phyloP scores from a whole-genome alignment of 2,797 vertebrate genomes.

The Picus viridis region DNA sequence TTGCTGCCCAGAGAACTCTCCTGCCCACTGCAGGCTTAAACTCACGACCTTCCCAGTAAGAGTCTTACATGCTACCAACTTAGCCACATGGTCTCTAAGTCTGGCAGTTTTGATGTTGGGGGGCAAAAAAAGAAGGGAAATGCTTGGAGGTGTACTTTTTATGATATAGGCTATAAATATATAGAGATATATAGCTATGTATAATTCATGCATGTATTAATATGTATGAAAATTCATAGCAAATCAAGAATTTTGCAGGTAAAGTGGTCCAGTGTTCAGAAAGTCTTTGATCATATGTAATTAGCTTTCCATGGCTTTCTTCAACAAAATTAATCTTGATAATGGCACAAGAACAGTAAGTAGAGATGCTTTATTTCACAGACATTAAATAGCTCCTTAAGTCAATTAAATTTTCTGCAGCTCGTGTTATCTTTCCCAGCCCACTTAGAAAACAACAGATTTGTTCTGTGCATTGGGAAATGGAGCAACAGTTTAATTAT shows the following conservation, averaged over 20 bases:
- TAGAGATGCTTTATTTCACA: not conserved
- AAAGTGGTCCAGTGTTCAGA: not conserved
- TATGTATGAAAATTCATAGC: not conserved
- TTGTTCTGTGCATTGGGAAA: not conserved
- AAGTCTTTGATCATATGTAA: conserved; percentile 4
- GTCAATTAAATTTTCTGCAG: not conserved
- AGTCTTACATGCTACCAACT: too few species aligned
- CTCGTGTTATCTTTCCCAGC: not conserved
- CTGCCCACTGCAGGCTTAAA: too few species aligned
- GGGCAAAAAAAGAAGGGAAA: not conserved
- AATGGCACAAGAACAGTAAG: not conserved
- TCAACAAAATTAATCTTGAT: not conserved
- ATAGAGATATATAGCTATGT: not conserved
- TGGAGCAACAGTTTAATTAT: not conserved
- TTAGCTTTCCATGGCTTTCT: not conserved
- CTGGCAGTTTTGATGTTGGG: not conserved
- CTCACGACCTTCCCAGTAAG: too few species aligned
- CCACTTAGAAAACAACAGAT: not conserved
- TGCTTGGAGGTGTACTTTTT: not conserved
- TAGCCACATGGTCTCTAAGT: too few species aligned
- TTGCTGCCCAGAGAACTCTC: too few species aligned
- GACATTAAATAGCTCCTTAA: not conserved
- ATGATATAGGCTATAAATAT: not conserved
- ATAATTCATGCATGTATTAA: not conserved
- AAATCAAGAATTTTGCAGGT: not conserved